phyloP scores from a whole-genome alignment of 2,113 vertebrate species.

The Corvus moneduloides region DNA sequence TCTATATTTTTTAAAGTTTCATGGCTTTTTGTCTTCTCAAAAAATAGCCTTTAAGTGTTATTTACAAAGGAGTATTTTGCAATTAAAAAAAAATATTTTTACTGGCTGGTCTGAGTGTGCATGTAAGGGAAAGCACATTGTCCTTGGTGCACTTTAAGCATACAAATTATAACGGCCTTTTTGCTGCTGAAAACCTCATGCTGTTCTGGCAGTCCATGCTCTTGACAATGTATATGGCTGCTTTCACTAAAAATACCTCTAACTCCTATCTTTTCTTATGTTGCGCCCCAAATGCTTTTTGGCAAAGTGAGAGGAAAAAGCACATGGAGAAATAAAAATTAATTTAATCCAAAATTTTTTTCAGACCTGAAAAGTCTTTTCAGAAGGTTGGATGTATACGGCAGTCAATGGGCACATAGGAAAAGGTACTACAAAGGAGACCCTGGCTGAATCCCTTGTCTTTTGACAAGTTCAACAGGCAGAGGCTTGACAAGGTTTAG shows the following conservation, averaged over 20 bases:
- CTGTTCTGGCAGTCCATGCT: neutral
- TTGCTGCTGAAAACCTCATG: neutral
- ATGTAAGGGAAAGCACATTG: neutral
- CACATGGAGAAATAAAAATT: neutral
- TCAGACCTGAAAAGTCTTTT: neutral
- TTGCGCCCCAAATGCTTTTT: neutral
- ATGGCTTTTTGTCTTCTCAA: neutral
- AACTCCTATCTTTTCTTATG: neutral
- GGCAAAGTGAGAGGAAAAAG: neutral
- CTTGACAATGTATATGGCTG: neutral
- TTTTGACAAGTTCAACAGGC: neutral
- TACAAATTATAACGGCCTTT: neutral
- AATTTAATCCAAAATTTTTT: neutral
- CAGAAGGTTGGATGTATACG: neutral
- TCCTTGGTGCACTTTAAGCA: neutral
- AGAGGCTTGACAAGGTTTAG: neutral
- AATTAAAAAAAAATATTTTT: neutral
- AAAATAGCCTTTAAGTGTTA: neutral
- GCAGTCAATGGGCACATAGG: neutral
- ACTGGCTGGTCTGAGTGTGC: neutral
- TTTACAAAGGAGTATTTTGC: neutral
- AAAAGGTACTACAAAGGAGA: neutral
- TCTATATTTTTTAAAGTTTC: neutral
- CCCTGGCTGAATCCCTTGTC: neutral
- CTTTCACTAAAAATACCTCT: neutral